Conservation (phyloP, 2,113 vertebrate genomes). For the Psephotus haematonotus region DNA sequence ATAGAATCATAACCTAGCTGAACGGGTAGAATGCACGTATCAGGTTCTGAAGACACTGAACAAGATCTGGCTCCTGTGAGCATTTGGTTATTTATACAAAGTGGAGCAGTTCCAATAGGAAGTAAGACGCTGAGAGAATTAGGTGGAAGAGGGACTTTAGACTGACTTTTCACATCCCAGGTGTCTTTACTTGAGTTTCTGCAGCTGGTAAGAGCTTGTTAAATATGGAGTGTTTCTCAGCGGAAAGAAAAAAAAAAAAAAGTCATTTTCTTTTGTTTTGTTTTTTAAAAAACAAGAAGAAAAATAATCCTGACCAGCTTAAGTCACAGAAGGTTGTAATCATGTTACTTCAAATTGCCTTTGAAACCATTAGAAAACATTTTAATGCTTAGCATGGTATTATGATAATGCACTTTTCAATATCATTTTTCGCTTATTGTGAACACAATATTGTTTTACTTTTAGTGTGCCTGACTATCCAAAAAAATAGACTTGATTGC, state of each 20-base stretch:
- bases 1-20: not conserved
- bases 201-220: not conserved
- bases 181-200: constrained; percentile 8
- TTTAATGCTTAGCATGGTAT: not conserved
- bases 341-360: not conserved
- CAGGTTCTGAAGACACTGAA: not conserved
- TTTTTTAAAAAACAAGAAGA: not conserved
- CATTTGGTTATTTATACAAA: constrained; percentile 48
- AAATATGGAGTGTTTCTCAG: constrained; percentile 39
- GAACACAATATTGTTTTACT: not conserved
- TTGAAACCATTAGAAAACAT: not conserved
- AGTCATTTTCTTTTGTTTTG: not conserved
- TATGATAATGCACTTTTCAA: not conserved
- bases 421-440: not conserved
- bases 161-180: constrained; percentile 16
- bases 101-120: constrained; percentile 59
- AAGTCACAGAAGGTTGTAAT: not conserved
- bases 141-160: constrained; percentile 10
- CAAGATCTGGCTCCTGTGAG: constrained; percentile 2
- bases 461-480: not conserved
- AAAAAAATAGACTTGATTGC: not conserved
- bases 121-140: constrained; percentile 19
- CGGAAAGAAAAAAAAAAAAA: not conserved
- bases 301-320: not conserved
- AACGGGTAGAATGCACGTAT: not conserved